Evolutionary conservation across 2,888 invertebrate genomes (phyloP), one percentile per base, ranked within the genome.

Genomic region (Empis livida): DNA sequence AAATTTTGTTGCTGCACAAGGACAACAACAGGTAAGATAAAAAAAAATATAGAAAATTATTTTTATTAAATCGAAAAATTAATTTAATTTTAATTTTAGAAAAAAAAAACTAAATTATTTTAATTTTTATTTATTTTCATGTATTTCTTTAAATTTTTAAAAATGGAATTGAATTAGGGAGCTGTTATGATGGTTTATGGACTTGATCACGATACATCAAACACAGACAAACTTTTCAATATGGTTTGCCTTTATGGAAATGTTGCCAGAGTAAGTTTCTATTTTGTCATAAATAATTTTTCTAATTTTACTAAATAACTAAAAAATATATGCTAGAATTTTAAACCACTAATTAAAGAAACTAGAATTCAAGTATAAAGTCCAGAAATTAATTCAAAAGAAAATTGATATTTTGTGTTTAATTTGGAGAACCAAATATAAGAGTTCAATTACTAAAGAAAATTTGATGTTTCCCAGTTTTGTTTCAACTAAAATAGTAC

Each of bases 151-250:
- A 43, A 60, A 56, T 50, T 44, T 39, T 20, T 35, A 23, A 35
- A 23, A 15, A 14, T 44, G 11, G 16, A 9, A 30, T 30, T 27
- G 2, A 15, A 79, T 61, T 83, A 89, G 63, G 90, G 89, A 44
- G 85, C 90, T 44, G 96, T 97, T 52, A 85, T 96, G 76, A 96
- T 97, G 96, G 93, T 97, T 48, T 97, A 99, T 72, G 96, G 96
- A 3, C 76, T 99, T 53, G 91, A 94, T 67, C 84, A 87, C 47
- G 83, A 89, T 60, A 89, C 90, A 60, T 88, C 94, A 66, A 99
- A 96, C 71, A 89, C 93, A 54, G 95, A 96, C 65, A 82, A 87
- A 62, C 79, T 99, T 52, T 99, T 99, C 80, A 99, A 99, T 73
- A 76, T 99, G 60, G 91, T 99, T 75, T 99, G 99, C 72, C 80